Evolutionary conservation across 2,888 invertebrate species (phyloP).

Genomic region (Cephus spinipes): DNA sequence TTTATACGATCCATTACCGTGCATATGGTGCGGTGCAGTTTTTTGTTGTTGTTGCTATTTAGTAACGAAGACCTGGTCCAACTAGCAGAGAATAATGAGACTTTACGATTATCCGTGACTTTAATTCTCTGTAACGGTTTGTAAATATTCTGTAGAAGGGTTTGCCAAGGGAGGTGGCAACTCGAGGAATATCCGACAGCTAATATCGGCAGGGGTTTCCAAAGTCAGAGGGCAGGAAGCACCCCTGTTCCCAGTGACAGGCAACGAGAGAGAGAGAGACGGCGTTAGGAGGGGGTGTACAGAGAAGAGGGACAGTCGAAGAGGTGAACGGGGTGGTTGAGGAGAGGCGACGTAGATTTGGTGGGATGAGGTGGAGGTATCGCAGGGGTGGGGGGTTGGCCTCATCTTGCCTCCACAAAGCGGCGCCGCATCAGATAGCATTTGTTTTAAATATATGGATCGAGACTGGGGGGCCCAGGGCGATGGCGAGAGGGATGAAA

Average conservation of each 20-base stretch:
- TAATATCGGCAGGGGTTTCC: constrained; percentile 31
- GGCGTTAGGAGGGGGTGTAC: constrained; percentile 25
- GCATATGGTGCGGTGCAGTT: background rate
- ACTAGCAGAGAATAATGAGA: background rate
- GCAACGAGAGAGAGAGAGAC: background rate
- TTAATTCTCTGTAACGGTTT: background rate
- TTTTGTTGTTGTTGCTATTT: background rate
- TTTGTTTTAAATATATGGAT: constrained; percentile 67
- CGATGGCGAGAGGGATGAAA: constrained; percentile 19
- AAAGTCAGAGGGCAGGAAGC: constrained; percentile 31
- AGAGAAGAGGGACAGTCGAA: constrained; percentile 23
- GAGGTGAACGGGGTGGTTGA: background rate
- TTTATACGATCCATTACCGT: background rate
- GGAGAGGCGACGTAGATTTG: background rate
- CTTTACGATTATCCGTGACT: background rate
- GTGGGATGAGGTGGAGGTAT: background rate
- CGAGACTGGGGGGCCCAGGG: constrained; percentile 42
- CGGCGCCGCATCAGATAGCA: constrained; percentile 64
- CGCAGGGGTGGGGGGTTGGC: constrained; percentile 35
- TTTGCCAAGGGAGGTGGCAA: background rate
- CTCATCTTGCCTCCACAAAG: constrained; percentile 62
- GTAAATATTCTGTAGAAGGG: background rate
- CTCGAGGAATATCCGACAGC: constrained; percentile 1
- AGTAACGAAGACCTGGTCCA: background rate
- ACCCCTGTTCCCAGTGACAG: constrained; percentile 4